Evolutionary conservation across 2,113 vertebrate genomes (phyloP).

Genomic region (Chaetops frenatus): DNA sequence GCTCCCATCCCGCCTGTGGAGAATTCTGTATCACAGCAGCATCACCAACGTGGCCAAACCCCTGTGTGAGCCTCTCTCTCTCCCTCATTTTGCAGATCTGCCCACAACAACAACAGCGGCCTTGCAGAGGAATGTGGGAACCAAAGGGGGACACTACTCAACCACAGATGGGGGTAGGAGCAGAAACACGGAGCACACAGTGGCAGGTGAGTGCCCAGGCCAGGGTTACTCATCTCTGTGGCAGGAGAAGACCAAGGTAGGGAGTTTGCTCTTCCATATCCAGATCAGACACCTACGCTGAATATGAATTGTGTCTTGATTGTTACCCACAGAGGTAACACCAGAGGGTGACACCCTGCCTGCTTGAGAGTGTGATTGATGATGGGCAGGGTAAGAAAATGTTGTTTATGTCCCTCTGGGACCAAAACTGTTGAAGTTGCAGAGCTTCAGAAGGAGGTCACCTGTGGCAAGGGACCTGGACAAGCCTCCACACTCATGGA

Average conservation of each 20-base stretch:
- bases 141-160: rapidly evolving
- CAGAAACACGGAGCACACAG: rapidly evolving
- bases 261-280: neutral
- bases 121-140: rapidly evolving
- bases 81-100: neutral
- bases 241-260: neutral
- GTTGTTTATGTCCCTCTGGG: neutral
- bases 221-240: no score
- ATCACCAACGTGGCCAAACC: neutral
- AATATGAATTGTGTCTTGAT: neutral
- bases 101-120: neutral
- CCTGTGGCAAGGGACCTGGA: neutral
- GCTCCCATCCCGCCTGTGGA: neutral
- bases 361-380: neutral
- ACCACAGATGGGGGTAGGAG: neutral
- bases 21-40: neutral
- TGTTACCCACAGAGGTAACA: neutral
- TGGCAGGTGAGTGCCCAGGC: neutral
- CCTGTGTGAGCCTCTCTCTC: neutral
- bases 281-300: rapidly evolving
- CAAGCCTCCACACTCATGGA: neutral
- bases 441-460: neutral
- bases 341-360: neutral
- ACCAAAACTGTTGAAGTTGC: neutral
- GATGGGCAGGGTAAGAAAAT: neutral